Conservation (phyloP, 1,140 invertebrate species). For the Monochamus saltuarius region DNA sequence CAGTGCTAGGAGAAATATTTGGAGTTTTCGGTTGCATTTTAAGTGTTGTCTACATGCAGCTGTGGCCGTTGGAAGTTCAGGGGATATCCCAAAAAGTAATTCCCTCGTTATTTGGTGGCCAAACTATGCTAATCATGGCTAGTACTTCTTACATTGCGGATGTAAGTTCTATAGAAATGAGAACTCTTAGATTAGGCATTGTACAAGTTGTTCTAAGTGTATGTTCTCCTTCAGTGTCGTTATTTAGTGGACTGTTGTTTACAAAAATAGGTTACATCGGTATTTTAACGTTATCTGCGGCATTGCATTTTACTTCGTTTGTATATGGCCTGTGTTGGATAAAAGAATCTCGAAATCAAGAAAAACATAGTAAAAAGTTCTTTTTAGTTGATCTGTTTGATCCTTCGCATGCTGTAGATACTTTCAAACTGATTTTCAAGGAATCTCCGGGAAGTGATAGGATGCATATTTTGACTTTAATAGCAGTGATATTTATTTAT, state of each 20-base stretch:
- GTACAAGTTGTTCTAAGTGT: constrained; percentile 56
- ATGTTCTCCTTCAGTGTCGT: constrained; percentile 34
- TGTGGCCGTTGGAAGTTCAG: constrained; percentile 56
- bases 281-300: constrained; percentile 35
- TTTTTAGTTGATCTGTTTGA: constrained; percentile 44
- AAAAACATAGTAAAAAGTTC: constrained; percentile 13
- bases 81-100: constrained; percentile 58
- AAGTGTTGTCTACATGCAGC: constrained; percentile 55
- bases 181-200: constrained; percentile 58
- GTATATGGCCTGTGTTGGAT: constrained; percentile 45
- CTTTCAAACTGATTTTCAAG: constrained; percentile 41
- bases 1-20: constrained; percentile 42
- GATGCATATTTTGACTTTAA: constrained; percentile 36
- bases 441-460: constrained; percentile 33
- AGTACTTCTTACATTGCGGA: constrained; percentile 62
- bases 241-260: constrained; percentile 45
- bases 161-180: constrained; percentile 55
- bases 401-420: constrained; percentile 44
- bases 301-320: constrained; percentile 35
- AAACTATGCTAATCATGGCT: constrained; percentile 58
- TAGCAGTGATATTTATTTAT: constrained; percentile 36
- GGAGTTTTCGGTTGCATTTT: constrained; percentile 55
- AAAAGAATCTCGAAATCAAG: constrained; percentile 37
- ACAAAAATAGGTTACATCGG: constrained; percentile 40
- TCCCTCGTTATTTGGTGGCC: constrained; percentile 58